These are phyloP conservation scores for Macaca mulatta DNA, from an alignment of 2,113 vertebrate species.

Conservation along the genomic window DNA sequence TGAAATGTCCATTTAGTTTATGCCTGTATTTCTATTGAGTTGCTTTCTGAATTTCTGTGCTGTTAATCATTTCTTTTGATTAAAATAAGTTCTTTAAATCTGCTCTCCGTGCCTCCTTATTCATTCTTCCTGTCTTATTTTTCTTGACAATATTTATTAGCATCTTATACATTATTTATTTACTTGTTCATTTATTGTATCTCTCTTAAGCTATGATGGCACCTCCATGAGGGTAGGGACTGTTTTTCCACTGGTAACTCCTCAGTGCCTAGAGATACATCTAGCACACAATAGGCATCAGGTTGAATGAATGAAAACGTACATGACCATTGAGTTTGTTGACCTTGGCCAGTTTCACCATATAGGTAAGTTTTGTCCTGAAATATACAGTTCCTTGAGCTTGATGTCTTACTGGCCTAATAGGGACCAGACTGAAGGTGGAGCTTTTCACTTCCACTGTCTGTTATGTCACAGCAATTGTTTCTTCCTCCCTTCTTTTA, in stretches of 20 bases:
- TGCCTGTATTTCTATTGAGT: neutral
- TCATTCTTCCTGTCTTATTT: neutral
- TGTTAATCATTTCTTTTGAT: neutral
- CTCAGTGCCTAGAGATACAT: neutral
- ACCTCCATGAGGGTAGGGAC: neutral
- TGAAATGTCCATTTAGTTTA: constrained; percentile 1
- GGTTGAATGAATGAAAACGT: neutral
- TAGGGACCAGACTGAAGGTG: neutral
- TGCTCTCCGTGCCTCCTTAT: neutral
- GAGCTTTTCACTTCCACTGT: neutral
- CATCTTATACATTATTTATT: neutral
- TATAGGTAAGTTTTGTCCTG: neutral
- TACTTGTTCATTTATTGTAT: neutral
- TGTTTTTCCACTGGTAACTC: neutral
- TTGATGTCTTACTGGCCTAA: neutral
- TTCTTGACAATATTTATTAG: neutral
- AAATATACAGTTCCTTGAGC: neutral
- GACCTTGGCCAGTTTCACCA: neutral
- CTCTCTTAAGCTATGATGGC: neutral
- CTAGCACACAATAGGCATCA: neutral
- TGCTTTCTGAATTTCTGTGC: neutral
- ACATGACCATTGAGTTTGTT: neutral
- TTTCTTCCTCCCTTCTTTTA: neutral
- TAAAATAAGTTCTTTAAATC: neutral
- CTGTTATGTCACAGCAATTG: neutral